Evolutionary conservation across 2,888 invertebrate genomes (phyloP).

Genomic region (Chromoteleia sp.): DNA sequence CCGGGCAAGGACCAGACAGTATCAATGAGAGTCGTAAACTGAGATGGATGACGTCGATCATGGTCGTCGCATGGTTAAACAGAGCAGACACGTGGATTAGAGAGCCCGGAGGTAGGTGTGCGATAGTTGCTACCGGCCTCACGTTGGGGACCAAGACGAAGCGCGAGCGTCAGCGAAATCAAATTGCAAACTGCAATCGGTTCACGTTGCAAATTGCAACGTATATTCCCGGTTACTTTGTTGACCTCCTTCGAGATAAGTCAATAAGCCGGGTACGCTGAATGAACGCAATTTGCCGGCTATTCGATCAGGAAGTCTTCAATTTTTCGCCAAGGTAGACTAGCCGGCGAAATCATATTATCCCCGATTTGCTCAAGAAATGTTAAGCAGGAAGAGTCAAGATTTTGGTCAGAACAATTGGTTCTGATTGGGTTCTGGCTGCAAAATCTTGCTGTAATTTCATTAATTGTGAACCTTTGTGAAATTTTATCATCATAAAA

Average conservation of each 20-base stretch:
- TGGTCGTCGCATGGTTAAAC: constrained; percentile 45
- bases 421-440: constrained; percentile 1
- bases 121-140: constrained; percentile 52
- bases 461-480: too few relatives aligned
- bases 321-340: constrained; percentile 44
- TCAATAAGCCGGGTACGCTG: constrained; percentile 48
- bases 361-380: constrained; percentile 16
- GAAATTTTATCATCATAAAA: too few relatives aligned
- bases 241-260: constrained; percentile 62
- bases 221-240: constrained; percentile 53
- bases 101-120: constrained; percentile 43
- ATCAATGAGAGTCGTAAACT: constrained; percentile 65
- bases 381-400: constrained; percentile 22
- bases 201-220: constrained; percentile 58
- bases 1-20: constrained; percentile 78
- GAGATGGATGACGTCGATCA: constrained; percentile 59
- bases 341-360: constrained; percentile 25
- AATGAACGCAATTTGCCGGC: constrained; percentile 59
- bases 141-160: constrained; percentile 58
- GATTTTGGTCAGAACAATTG: constrained; percentile 15
- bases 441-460: too few relatives aligned
- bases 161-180: constrained; percentile 52
- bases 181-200: constrained; percentile 55
- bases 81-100: constrained; percentile 57
- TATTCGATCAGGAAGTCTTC: constrained; percentile 54